phyloP scores from a whole-genome alignment of 2,797 vertebrate genomes.

The Myotis pilosus region DNA sequence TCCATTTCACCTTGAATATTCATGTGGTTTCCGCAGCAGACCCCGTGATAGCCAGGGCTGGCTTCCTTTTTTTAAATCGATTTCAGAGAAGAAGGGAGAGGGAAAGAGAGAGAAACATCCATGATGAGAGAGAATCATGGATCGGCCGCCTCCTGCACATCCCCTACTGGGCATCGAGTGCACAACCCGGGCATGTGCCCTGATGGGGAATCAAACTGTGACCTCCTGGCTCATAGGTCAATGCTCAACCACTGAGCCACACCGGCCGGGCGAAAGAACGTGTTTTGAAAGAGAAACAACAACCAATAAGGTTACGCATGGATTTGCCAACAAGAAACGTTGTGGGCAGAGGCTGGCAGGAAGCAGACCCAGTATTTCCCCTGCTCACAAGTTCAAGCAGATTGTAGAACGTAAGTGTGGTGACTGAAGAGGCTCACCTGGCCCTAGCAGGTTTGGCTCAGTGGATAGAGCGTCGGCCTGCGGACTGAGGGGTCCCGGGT shows the following conservation, averaged over 20 bases:
- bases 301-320: neutral
- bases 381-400: neutral
- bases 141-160: no score
- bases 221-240: no score
- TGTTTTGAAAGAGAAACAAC: neutral
- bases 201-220: no score
- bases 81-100: neutral
- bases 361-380: neutral
- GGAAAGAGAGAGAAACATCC: neutral
- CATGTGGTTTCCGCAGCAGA: neutral
- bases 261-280: neutral
- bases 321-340: neutral
- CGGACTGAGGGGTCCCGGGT: no score
- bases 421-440: neutral
- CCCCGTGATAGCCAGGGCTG: neutral
- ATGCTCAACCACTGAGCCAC: no score
- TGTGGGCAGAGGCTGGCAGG: neutral
- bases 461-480: no score
- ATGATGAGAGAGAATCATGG: neutral
- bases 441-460: no score
- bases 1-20: conserved; percentile 64
- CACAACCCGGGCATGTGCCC: no score
- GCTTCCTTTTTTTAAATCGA: neutral
- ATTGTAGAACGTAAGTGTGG: neutral
- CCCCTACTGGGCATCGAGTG: no score